Base-by-base conservation (phyloP, 2,888 invertebrate genomes). In the Dinocampus coccinellae region DNA sequence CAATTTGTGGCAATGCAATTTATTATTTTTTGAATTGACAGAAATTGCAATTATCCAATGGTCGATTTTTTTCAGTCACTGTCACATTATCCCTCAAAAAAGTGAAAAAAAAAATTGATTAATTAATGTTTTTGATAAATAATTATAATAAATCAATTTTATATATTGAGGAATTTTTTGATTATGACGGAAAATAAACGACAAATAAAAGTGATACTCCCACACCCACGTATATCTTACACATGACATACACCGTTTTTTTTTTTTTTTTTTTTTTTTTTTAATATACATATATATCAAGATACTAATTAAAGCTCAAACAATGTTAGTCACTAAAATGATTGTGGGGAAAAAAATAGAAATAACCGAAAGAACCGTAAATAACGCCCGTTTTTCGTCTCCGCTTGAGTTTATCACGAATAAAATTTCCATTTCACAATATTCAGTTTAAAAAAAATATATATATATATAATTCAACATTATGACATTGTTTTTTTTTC, bases 171-270 rank as follows among this genome's bases (percentile, higher is more conserved):
- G 22, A 34, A 11, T 34, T 7, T 29, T 22, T 36, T 39, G 9
- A 72, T 16, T 76, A 67, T 69, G 76, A 78, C 75, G 78, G 62
- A 67, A 72, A 72, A 67, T 33, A 63, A 57, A 63, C 47, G 55
- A 72, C 33, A 3, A n/a, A 34, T 47, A 76, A 77, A 73, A 80
- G 83, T 81, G 80, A 81, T 84, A 85, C 83, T 82, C 84, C 84
- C 86, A 84, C 85, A 87, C 86, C 86, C 86, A 87, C 84, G 84
- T 84, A 84, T 86, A 86, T 85, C 83, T 87, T 87, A 87, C 87
- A 87, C 87, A 87, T 87, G 86, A 87, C 87, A 87, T 86, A 87
- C 84, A 87, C 85, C 86, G 84, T 84, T 84, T 85, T 85, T 83
- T 86, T 86, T 81, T 29, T 29, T 85, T 83, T 86, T 86, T 81